Conservation (phyloP, 2,888 invertebrate species). For the Agrochola lychnidis region DNA sequence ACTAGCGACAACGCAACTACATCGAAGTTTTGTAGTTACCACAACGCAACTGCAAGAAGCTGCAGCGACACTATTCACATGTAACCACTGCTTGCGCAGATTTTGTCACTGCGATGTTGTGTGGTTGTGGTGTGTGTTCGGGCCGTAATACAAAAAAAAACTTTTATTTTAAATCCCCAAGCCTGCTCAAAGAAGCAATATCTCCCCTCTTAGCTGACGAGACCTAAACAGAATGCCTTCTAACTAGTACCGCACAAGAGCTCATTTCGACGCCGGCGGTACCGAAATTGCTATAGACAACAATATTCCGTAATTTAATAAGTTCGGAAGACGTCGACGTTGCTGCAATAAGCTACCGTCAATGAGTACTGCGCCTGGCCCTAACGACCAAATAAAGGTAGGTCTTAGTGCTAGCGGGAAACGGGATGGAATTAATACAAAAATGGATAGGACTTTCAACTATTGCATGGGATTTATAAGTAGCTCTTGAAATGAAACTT, state of each 20-base stretch:
- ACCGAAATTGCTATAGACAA: slow-evolving; percentile 79
- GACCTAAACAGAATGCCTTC: slow-evolving; percentile 9
- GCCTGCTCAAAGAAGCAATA: slow-evolving; percentile 19
- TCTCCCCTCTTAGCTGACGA: background rate
- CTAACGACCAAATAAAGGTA: slow-evolving; percentile 65
- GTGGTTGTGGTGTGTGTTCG: background rate
- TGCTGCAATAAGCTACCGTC: slow-evolving; percentile 80
- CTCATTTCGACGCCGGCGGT: slow-evolving; percentile 38
- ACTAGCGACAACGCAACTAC: background rate
- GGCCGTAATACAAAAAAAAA: background rate
- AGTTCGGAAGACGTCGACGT: slow-evolving; percentile 75
- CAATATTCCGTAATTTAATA: slow-evolving; percentile 87
- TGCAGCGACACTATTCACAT: background rate
- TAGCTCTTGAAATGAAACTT: too few relatives aligned
- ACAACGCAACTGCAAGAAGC: background rate
- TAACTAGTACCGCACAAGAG: slow-evolving; percentile 21
- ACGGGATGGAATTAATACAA: background rate
- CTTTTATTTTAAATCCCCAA: background rate
- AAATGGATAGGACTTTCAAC: background rate
- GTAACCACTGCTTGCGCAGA: background rate
- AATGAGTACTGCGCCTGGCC: slow-evolving; percentile 68
- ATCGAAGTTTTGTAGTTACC: background rate
- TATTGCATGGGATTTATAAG: background rate
- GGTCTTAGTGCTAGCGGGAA: slow-evolving; percentile 45
- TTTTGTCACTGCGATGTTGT: background rate